Conservation (phyloP, 2,113 vertebrate species). For the Patagioenas fasciata region DNA sequence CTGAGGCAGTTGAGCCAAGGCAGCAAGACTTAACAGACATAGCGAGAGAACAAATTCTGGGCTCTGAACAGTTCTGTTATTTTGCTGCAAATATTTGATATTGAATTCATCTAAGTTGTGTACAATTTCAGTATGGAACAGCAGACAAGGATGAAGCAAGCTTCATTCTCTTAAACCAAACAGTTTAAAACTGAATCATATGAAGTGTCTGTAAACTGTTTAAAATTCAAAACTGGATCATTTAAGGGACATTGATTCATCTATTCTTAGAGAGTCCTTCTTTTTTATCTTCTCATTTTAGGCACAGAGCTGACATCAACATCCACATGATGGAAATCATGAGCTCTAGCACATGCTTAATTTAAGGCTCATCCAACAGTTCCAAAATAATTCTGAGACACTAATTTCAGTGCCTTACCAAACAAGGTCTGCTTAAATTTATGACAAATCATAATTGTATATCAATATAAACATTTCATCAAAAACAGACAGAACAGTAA, state of each 20-base stretch:
- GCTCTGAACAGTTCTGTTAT: neutral
- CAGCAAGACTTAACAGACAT: neutral
- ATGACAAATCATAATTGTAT: neutral
- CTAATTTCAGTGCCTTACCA: neutral
- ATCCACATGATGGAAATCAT: slow-evolving; percentile 32
- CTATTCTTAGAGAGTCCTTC: neutral
- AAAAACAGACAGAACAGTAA: slow-evolving; percentile 14
- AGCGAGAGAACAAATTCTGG: neutral
- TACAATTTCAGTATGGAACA: neutral
- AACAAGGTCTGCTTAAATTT: neutral
- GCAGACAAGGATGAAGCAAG: neutral
- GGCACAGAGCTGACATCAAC: slow-evolving; percentile 11
- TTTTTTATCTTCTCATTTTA: slow-evolving; percentile 33
- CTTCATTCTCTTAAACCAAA: neutral
- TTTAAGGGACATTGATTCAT: slow-evolving; percentile 13
- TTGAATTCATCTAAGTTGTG: neutral
- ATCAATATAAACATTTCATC: slow-evolving; percentile 29
- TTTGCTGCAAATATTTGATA: neutral
- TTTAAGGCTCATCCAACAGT: slow-evolving; percentile 35
- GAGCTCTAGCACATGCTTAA: slow-evolving; percentile 33
- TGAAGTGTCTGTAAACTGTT: neutral
- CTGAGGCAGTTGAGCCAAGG: neutral
- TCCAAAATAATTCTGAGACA: slow-evolving; percentile 42
- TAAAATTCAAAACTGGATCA: neutral
- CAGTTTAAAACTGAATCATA: neutral